phyloP scores from a whole-genome alignment of 64 coral and sea anemone species.

The Hydrozoanthus tunicans region DNA sequence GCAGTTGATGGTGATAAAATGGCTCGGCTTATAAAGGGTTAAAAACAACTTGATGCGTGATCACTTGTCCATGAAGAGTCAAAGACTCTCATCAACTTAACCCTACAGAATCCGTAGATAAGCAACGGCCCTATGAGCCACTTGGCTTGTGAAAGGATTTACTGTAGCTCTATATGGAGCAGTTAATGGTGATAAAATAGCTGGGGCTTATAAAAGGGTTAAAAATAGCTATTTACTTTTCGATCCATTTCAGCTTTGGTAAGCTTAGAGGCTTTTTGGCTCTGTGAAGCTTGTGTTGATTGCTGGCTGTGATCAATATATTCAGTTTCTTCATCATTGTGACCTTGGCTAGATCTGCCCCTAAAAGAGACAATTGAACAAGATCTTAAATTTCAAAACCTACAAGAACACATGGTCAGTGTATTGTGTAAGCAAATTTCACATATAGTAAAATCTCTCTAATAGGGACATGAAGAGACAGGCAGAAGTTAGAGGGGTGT shows the following conservation, averaged over 20 bases:
- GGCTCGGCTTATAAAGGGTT: not conserved
- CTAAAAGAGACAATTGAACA: not conserved
- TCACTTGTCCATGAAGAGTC: too few relatives aligned
- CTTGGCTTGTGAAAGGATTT: too few relatives aligned
- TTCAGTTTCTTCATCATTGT: constrained; percentile 43
- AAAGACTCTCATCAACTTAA: too few relatives aligned
- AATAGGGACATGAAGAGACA: too few relatives aligned
- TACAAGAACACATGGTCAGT: too few relatives aligned
- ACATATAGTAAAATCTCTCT: too few relatives aligned
- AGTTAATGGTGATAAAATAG: not conserved
- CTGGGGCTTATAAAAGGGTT: not conserved
- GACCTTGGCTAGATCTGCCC: not conserved
- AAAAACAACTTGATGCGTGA: too few relatives aligned
- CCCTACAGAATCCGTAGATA: too few relatives aligned
- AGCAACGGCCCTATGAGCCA: too few relatives aligned
- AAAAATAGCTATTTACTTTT: constrained; percentile 38
- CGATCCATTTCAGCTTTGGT: constrained; percentile 70
- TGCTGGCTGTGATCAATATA: constrained; percentile 60
- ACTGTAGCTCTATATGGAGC: not conserved
- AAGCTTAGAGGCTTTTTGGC: constrained; percentile 62
- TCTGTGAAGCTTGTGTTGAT: constrained; percentile 38
- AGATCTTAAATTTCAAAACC: not conserved
- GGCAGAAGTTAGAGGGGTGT: too few relatives aligned
- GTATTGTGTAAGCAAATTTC: too few relatives aligned
- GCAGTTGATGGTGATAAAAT: not conserved